Conservation (phyloP, 2,797 vertebrate species). For the Microctenopoma steveboyesi region DNA sequence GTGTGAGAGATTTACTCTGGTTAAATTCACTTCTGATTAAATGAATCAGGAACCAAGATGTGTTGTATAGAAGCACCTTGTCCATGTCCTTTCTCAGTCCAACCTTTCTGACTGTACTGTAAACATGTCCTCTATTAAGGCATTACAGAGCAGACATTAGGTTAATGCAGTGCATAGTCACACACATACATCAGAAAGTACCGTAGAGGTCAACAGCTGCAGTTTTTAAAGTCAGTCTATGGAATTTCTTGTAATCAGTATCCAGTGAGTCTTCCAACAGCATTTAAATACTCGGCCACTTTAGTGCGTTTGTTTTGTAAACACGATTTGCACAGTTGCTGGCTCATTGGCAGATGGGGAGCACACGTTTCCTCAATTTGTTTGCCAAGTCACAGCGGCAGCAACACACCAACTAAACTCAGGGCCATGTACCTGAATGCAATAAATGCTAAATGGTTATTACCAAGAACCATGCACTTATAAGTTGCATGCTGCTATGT, state of each 20-base stretch:
- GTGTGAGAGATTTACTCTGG: not conserved
- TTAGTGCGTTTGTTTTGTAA: conserved; percentile 40
- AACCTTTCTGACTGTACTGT: conserved; percentile 8
- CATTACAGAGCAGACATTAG: not conserved
- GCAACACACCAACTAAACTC: conserved; percentile 16
- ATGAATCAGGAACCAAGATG: conserved; percentile 16
- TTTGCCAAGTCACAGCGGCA: conserved; percentile 40
- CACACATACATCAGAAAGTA: conserved; percentile 1
- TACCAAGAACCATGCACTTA: conserved; percentile 2
- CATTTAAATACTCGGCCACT: conserved; percentile 47
- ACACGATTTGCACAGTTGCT: conserved; percentile 47
- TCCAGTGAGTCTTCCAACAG: conserved; percentile 19
- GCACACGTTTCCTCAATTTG: conserved; percentile 26
- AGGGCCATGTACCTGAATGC: conserved; percentile 10
- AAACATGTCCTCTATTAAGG: conserved; percentile 8
- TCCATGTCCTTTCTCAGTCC: conserved; percentile 7
- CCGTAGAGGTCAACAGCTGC: conserved; percentile 43
- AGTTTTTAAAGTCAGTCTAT: conserved; percentile 36
- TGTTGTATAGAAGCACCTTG: conserved; percentile 2
- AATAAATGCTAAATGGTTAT: conserved; percentile 16
- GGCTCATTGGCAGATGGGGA: conserved; percentile 35
- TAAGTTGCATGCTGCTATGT: not conserved
- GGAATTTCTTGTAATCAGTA: conserved; percentile 43
- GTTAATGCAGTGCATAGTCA: conserved; percentile 15
- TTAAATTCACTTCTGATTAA: conserved; percentile 14